Base-by-base conservation (phyloP, 2,113 vertebrate species). In the Maccullochella peelii region DNA sequence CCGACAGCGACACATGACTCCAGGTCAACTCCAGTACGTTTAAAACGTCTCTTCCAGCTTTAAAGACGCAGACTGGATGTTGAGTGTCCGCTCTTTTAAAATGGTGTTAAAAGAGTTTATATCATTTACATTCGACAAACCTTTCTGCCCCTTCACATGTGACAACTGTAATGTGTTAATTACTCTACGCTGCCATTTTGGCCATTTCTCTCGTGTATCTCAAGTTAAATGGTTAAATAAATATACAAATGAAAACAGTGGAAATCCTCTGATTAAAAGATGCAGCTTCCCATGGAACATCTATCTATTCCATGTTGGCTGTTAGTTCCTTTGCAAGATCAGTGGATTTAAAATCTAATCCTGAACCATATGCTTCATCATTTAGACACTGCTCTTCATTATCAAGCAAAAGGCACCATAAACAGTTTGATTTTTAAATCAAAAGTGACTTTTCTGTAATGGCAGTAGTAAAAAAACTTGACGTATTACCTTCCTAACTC, bases 401-500 rank as follows among this genome's bases (percentile, higher is more conserved):
- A 57, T 15, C 4, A 58, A 58, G 6, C n/a, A 25, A 57, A 57
- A 25, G 25, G 11, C 5, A 36, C 33, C 21, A 40, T 6, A 40
- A 40, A 65, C 12, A 38, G 20, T 18, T 18, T 16, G 30, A 20
- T 20, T 5, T 21, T 38, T 2, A 7, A 12, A 23, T 65, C 7
- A 40, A n/a, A 21, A 15, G 33, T 6, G 20, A 12, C 20, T 7
- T 65, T 4, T 65, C 36, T n/a, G 4, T 40, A 1, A n/a, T 14
- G 36, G 33, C 2, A 3, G 62, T n/a, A 4, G 21, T n/a, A 40
- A 1, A 12, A 12, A 67, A 66, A 47, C 63, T 25, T 1, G 2
- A 9, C 33, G 10, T 4, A 23, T 83, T 68, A 73, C 83, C 14
- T 85, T 80, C 63, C 83, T 70, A 79, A 69, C 44, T 54, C 42